phyloP scores from a whole-genome alignment of 1,140 invertebrate species.

The Centruroides sculpturatus region DNA sequence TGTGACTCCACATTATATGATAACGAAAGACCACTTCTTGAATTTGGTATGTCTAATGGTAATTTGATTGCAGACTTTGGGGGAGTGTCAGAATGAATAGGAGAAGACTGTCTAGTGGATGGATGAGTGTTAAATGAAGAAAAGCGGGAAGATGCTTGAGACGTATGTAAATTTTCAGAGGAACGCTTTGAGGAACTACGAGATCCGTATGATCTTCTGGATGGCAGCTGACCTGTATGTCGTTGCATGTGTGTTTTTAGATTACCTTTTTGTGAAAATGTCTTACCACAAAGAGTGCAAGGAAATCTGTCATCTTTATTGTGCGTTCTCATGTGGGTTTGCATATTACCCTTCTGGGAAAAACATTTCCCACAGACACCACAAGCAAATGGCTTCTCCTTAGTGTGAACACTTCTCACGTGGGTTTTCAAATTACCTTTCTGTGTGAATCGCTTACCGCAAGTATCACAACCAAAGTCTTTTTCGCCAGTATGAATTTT shows the following conservation, averaged over 20 bases:
- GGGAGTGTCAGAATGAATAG: not conserved
- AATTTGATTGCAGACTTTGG: not conserved
- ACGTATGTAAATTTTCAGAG: slow-evolving; percentile 1
- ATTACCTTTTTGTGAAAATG: slow-evolving; percentile 50
- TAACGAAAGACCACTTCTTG: not conserved
- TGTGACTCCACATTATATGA: not conserved
- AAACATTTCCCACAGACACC: slow-evolving; percentile 26
- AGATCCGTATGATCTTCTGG: slow-evolving; percentile 9
- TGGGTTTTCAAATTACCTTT: slow-evolving; percentile 66
- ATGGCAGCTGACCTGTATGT: slow-evolving; percentile 21
- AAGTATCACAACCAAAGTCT: slow-evolving; percentile 19
- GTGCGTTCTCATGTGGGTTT: slow-evolving; percentile 97
- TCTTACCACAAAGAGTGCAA: slow-evolving; percentile 23
- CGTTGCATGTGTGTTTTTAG: slow-evolving; percentile 43
- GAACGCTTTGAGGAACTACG: not conserved
- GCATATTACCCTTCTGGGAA: slow-evolving; percentile 36
- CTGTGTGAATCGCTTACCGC: slow-evolving; percentile 21
- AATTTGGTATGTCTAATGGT: not conserved
- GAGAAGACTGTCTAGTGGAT: not conserved
- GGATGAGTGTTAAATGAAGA: slow-evolving; percentile 13
- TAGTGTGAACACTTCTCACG: slow-evolving; percentile 83
- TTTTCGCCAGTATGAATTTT: slow-evolving; percentile 26
- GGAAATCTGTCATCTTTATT: slow-evolving; percentile 38
- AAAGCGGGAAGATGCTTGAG: slow-evolving; percentile 6
- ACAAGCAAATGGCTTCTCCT: slow-evolving; percentile 24